These are phyloP conservation scores for Otis tarda DNA, from an alignment of 2,113 vertebrate species.

Conservation along the genomic window DNA sequence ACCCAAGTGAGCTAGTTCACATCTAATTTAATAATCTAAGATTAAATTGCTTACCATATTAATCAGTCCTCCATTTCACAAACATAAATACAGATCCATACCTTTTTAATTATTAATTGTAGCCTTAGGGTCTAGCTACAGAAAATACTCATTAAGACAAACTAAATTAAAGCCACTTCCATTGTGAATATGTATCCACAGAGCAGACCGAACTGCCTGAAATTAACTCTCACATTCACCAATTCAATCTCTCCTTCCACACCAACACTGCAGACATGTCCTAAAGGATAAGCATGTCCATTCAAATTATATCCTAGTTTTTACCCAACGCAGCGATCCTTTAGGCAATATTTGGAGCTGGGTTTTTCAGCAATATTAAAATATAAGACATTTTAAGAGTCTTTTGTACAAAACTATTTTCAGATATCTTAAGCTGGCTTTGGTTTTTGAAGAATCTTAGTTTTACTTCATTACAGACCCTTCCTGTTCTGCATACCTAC, in stretches of 20 bases:
- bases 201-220: not conserved
- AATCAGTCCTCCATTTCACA: not conserved
- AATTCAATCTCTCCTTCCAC: not conserved
- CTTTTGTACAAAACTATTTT: not conserved
- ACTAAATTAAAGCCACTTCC: constrained; percentile 9
- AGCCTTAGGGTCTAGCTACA: not conserved
- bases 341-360: not conserved
- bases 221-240: not conserved
- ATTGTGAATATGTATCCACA: not conserved
- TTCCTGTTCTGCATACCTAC: not conserved
- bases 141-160: not conserved
- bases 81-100: not conserved
- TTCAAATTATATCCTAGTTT: not conserved
- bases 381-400: not conserved
- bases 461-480: not conserved
- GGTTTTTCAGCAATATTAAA: not conserved
- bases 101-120: not conserved
- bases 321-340: not conserved
- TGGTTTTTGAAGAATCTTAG: not conserved
- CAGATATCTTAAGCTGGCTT: not conserved
- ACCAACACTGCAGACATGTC: not conserved
- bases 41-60: not conserved
- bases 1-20: not conserved
- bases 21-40: constrained; percentile 6
- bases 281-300: not conserved